phyloP scores from a whole-genome alignment of 2,797 vertebrate genomes.

The Salarias fasciatus region DNA sequence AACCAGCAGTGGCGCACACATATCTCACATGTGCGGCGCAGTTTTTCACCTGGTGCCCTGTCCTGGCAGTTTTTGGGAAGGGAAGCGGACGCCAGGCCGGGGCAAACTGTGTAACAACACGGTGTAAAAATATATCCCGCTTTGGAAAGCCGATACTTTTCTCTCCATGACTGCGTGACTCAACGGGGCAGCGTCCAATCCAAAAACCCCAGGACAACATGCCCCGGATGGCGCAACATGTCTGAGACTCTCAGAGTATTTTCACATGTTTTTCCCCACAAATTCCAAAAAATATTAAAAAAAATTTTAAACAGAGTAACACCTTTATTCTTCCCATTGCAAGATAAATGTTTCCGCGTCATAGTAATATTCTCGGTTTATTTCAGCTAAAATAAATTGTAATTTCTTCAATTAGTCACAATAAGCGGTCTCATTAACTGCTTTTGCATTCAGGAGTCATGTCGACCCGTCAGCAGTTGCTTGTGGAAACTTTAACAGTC shows the following conservation, averaged over 20 bases:
- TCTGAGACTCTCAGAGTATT: conserved; percentile 10
- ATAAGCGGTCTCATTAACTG: too few relatives aligned
- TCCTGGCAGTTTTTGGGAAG: conserved; percentile 16
- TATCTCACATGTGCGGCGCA: conserved; percentile 20
- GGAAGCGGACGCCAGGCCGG: conserved; percentile 25
- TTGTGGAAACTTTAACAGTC: background rate
- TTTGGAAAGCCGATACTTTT: conserved; percentile 70
- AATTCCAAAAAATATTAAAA: background rate
- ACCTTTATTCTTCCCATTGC: background rate
- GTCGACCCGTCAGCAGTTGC: conserved; percentile 10
- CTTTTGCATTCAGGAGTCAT: background rate
- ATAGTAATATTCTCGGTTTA: too few relatives aligned
- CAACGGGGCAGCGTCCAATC: conserved; percentile 37
- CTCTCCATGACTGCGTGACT: conserved; percentile 54
- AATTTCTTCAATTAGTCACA: too few relatives aligned
- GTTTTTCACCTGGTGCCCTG: conserved; percentile 12
- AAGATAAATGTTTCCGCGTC: background rate
- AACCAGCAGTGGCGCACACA: conserved; percentile 22
- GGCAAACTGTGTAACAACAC: conserved; percentile 64
- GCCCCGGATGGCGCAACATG: conserved; percentile 45
- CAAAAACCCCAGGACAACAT: conserved; percentile 52
- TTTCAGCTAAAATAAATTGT: too few relatives aligned
- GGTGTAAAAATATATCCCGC: conserved; percentile 75
- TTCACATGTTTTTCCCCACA: conserved; percentile 25
- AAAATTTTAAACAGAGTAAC: too few relatives aligned